Evolutionary conservation across 1,140 invertebrate genomes (phyloP).

Genomic region (Oncopeltus fasciatus): DNA sequence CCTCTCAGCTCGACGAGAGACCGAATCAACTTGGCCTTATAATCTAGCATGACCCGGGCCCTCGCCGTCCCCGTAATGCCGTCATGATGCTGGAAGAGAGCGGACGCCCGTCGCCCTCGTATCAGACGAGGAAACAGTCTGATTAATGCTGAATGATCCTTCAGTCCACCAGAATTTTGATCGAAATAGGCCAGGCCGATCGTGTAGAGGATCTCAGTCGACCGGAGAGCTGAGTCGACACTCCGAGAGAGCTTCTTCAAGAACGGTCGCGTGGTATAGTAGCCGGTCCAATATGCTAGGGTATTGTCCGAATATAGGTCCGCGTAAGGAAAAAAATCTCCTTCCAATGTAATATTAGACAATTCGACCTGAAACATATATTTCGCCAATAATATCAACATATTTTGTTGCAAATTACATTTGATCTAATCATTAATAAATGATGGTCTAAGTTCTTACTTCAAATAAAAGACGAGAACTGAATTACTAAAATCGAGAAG

Average conservation of each 20-base stretch:
- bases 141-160: constrained; percentile 52
- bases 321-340: constrained; percentile 92
- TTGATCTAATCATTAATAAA: too few species aligned
- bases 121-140: constrained; percentile 61
- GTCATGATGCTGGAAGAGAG: constrained; percentile 89
- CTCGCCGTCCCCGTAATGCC: constrained; percentile 90
- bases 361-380: background rate
- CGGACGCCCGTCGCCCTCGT: constrained; percentile 57
- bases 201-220: constrained; percentile 77
- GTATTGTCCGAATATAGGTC: constrained; percentile 82
- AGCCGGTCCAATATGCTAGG: constrained; percentile 90
- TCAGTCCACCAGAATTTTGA: constrained; percentile 41
- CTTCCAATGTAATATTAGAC: constrained; percentile 44
- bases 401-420: too few species aligned
- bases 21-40: constrained; percentile 32
- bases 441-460: too few species aligned
- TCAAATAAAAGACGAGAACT: too few species aligned
- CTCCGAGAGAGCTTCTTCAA: constrained; percentile 77
- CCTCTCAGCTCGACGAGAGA: background rate
- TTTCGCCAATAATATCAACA: too few species aligned
- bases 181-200: constrained; percentile 58
- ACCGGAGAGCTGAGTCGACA: constrained; percentile 65
- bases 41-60: constrained; percentile 74
- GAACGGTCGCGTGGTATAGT: constrained; percentile 82
- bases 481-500: too few species aligned